Evolutionary conservation across 2,113 vertebrate species (phyloP), one percentile per base, ranked within the genome.

Genomic region (Paramisgurnus dabryanus): DNA sequence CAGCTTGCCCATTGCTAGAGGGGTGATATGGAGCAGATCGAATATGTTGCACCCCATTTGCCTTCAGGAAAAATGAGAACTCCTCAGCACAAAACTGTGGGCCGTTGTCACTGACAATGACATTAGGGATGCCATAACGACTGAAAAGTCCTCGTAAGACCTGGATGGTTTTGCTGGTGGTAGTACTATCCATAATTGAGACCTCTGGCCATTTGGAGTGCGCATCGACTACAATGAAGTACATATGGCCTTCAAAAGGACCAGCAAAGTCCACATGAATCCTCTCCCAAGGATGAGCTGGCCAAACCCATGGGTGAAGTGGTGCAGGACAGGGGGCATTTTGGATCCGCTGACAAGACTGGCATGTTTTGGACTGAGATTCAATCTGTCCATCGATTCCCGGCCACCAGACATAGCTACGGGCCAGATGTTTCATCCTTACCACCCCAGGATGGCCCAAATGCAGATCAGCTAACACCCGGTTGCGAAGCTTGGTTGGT

Each of bases 231-330:
- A 22, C 67, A 49, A 47, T 27, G 0, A 69, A 49, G 43, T 49
- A 69, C 67, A 69, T 47, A 69, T 27, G 67, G 34, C 34, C 63
- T 65, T 65, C 27, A 41, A 65, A 65, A 6, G 63, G 63, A 17
- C 13, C 7, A 0, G 63, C 63, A 17, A 65, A 65, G 15, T 65
- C 13, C 4, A 65, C 39, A 17, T 40, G 34, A 15, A 41, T 8
- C 8, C 34, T 65, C 9, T 65, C 34, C 34, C 63, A 40, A 65
- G 6, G 12, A 65, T 65, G 63, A 41, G 12, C 34, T 3, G 15
- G 18, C n/a, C 61, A 76, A 15, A 40, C 15, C 73, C 61, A 76
- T 65, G 60, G 60, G 27, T 76, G 73, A 15, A 50, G 45, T 49
- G 60, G 73, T 45, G 57, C 71, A 27, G 57, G 71, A 43, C 71